Evolutionary conservation across 1,140 invertebrate species (phyloP), one percentile per base, ranked within the genome.

Genomic region (Camponotus vicinus): DNA sequence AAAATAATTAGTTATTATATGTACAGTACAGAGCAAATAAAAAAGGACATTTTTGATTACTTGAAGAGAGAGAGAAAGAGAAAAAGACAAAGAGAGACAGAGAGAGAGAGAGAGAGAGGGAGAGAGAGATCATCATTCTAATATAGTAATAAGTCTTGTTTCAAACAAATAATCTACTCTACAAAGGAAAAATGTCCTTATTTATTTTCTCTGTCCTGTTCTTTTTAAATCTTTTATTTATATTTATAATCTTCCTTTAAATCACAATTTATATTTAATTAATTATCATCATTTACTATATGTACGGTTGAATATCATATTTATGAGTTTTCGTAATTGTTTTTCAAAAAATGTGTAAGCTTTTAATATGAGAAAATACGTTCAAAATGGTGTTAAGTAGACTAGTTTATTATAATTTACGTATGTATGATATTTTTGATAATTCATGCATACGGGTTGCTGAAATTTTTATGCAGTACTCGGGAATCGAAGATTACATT

Each of bases 401-500:
- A 27, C n/a, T 32, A 27, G 27, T 80, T 59, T 80, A 80, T 70
- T 57, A 42, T 80, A 80, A 80, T 57, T 70, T 70, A 70, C 6
- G 6, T 0, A 40, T 40, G 37, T 40, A 52, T 40, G 34, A 57
- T 32, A 18, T 32, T 57, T 70, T 75, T 63, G 57, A 21, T 75
- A 61, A 73, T 45, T 83, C 13, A 73, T 73, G 55, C 42, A 83
- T 61, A 83, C 32, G 73, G 27, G 3, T 40, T 61, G 15, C 21
- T 83, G 7, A 83, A 61, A 83, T 13, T 83, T 61, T 83, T 83
- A 83, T 83, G 55, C 67, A 49, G 40, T 75, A 49, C 27, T 55
- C 69, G n/a, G 55, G 42, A 75, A 83, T 83, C 69, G 61, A 75
- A 75, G 69, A 83, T 75, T 83, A 75, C 69, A 83, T 83, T 83